A percentile compares a stretch with the other conserved stretches of the same genome.
phyloP scores from a whole-genome alignment of 2,113 vertebrate genomes.

The Daboia siamensis region DNA sequence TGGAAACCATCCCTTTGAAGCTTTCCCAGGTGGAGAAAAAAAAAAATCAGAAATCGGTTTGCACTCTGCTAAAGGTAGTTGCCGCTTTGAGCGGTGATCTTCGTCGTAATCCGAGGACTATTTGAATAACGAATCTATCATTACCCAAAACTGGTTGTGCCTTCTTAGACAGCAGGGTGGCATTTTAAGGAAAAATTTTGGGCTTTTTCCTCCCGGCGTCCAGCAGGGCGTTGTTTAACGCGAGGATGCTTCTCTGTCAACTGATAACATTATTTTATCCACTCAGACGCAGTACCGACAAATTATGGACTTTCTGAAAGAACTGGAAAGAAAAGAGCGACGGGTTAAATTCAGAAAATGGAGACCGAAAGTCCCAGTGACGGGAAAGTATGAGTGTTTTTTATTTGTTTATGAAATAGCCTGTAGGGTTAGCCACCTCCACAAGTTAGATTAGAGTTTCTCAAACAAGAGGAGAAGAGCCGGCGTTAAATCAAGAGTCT shows the following conservation, averaged over 20 bases:
- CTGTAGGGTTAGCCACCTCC: neutral
- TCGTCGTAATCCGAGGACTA: neutral
- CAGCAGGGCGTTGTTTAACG: neutral
- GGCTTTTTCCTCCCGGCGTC: neutral
- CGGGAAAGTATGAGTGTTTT: slow-evolving; percentile 76
- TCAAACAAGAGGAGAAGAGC: neutral
- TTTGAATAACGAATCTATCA: neutral
- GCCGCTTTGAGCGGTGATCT: no score
- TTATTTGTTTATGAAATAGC: neutral
- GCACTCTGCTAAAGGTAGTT: neutral
- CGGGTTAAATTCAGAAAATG: slow-evolving; percentile 86
- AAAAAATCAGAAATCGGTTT: neutral
- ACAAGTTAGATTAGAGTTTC: neutral
- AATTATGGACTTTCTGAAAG: slow-evolving; percentile 93
- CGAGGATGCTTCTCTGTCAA: neutral
- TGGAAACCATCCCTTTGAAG: slow-evolving; percentile 87
- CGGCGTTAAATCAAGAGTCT: neutral
- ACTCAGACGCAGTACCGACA: slow-evolving; percentile 89
- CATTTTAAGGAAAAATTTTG: neutral
- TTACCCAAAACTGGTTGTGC: neutral
- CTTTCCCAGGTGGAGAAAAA: slow-evolving; percentile 84
- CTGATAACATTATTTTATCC: slow-evolving; percentile 10
- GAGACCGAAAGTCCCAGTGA: slow-evolving; percentile 82
- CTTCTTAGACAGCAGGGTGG: neutral
- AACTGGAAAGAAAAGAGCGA: slow-evolving; percentile 86